Conservation (phyloP, 1,140 invertebrate species). For the Drosophila gunungcola region DNA sequence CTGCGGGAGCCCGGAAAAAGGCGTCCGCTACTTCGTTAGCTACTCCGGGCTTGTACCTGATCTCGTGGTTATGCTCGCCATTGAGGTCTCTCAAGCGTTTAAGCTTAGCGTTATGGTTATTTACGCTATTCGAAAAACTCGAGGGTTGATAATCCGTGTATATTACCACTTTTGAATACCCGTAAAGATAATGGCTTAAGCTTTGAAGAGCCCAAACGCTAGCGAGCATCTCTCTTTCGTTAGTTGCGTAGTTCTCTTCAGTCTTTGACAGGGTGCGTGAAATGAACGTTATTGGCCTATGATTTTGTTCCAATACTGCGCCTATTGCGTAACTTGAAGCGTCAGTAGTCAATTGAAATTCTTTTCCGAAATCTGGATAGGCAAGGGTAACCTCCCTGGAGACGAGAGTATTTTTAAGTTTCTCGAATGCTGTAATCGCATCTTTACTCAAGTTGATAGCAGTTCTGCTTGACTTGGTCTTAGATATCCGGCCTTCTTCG, state of each 20-base stretch:
- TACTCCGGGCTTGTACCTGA: background rate
- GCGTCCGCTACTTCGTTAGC: background rate
- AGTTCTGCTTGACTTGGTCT: background rate
- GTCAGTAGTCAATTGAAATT: background rate
- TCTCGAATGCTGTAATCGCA: background rate
- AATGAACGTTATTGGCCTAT: background rate
- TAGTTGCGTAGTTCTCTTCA: background rate
- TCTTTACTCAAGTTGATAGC: background rate
- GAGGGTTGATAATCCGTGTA: background rate
- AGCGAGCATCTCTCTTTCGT: background rate
- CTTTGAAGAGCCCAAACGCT: background rate
- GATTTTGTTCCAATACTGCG: background rate
- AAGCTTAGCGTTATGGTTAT: background rate
- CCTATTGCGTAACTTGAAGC: background rate
- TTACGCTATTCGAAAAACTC: constrained; percentile 1
- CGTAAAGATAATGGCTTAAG: constrained; percentile 1
- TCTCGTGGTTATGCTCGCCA: background rate
- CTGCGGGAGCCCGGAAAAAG: background rate
- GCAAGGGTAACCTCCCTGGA: background rate
- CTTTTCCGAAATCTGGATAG: background rate
- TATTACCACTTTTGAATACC: constrained; percentile 1
- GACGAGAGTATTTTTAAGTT: background rate
- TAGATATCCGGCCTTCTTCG: background rate
- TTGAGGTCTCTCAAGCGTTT: background rate
- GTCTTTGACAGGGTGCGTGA: background rate